Conservation (phyloP, 2,888 invertebrate species). For the Ormyrus labotus region DNA sequence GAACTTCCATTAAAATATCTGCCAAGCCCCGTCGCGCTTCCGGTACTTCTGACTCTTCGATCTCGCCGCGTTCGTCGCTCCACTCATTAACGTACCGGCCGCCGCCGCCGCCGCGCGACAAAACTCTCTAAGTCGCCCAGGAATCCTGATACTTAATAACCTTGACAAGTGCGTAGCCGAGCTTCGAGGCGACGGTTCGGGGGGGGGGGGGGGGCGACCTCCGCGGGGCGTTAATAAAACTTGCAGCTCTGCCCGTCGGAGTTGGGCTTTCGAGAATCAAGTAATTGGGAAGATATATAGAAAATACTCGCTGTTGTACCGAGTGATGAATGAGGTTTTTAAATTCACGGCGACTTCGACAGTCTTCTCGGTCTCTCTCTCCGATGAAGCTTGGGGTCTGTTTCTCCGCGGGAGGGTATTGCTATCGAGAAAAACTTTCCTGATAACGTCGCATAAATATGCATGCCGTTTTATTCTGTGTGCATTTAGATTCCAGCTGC, state of each 20-base stretch:
- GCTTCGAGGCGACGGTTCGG: background rate
- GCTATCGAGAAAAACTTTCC: too few species aligned
- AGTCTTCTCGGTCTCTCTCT: too few species aligned
- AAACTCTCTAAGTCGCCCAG: slow-evolving; percentile 28
- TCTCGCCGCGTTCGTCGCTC: slow-evolving; percentile 1
- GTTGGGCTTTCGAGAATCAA: background rate
- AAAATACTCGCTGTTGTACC: too few species aligned
- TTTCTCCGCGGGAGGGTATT: too few species aligned
- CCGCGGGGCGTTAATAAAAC: slow-evolving; percentile 11
- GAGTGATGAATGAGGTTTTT: too few species aligned
- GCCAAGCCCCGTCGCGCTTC: slow-evolving; percentile 62
- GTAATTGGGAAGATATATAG: background rate
- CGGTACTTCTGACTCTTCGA: slow-evolving; percentile 39
- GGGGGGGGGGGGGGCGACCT: background rate
- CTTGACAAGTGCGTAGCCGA: background rate
- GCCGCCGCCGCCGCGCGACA: slow-evolving; percentile 6
- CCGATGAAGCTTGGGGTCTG: too few species aligned
- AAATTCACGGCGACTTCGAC: too few species aligned
- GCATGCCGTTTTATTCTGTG: too few species aligned
- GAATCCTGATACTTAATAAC: too few species aligned
- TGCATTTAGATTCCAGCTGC: too few species aligned
- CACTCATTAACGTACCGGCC: slow-evolving; percentile 46
- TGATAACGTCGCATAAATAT: too few species aligned
- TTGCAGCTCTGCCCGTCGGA: background rate
- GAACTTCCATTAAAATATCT: slow-evolving; percentile 74